A percentile compares a stretch with the other conserved stretches of the same genome.
phyloP scores from a whole-genome alignment of 2,113 vertebrate species.

The Scortum barcoo region DNA sequence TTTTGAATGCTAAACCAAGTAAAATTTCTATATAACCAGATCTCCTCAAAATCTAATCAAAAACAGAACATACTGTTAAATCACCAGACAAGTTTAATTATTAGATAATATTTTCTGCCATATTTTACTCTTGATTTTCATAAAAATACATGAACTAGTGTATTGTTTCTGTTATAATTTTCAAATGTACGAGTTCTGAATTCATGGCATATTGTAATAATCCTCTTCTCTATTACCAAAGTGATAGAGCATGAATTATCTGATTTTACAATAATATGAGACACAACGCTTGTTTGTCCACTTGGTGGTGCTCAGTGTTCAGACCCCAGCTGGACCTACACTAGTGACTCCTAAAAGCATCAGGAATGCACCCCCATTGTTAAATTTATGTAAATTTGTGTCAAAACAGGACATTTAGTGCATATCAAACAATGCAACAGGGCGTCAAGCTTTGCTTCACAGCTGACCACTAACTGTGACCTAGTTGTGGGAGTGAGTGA shows the following conservation, averaged over 20 bases:
- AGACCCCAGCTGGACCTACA: not conserved
- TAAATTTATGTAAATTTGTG: not conserved
- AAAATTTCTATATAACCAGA: not conserved
- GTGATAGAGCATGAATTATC: not conserved
- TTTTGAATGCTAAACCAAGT: not conserved
- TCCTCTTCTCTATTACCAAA: not conserved
- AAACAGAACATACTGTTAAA: not conserved
- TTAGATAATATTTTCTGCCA: not conserved
- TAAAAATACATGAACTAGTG: not conserved
- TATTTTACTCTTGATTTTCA: constrained; percentile 1
- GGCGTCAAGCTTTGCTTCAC: too few species aligned
- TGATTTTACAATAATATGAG: not conserved
- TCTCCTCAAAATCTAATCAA: not conserved
- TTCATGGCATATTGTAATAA: not conserved
- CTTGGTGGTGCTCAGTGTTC: constrained; percentile 51
- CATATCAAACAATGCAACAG: not conserved
- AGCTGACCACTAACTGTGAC: not conserved
- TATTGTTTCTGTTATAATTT: not conserved
- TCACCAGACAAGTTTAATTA: not conserved
- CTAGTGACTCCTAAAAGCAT: not conserved
- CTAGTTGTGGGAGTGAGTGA: not conserved
- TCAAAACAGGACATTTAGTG: constrained; percentile 1
- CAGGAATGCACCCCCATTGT: not conserved
- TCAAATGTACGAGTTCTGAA: not conserved
- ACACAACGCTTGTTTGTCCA: constrained; percentile 37